phyloP scores from a whole-genome alignment of 2,888 invertebrate species.

The Timema podura region DNA sequence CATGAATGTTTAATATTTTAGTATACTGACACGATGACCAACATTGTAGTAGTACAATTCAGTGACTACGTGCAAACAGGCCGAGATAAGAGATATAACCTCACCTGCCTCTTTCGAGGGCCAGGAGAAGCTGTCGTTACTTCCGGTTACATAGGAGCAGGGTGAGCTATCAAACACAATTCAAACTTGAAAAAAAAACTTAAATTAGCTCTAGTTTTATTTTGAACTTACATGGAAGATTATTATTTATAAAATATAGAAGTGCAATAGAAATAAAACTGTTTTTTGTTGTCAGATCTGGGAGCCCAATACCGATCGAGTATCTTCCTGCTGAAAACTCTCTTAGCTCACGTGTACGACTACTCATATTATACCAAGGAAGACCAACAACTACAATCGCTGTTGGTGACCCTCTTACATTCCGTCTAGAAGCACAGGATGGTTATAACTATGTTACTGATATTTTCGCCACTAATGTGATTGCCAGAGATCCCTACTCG shows the following conservation, averaged over 20 bases:
- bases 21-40: conserved; percentile 91
- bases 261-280: conserved; percentile 37
- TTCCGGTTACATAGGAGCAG: conserved; percentile 87
- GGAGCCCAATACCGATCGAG: conserved; percentile 89
- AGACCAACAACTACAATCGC: conserved; percentile 90
- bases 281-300: conserved; percentile 59
- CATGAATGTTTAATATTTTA: conserved; percentile 42
- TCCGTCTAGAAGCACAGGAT: conserved; percentile 83
- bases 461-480: conserved; percentile 89
- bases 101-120: conserved; percentile 88
- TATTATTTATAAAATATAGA: background rate
- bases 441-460: conserved; percentile 84
- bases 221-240: too few relatives aligned
- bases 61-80: conserved; percentile 90
- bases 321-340: conserved; percentile 89
- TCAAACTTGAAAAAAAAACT: too few relatives aligned
- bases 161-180: too few relatives aligned
- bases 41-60: conserved; percentile 90
- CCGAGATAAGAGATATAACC: conserved; percentile 83
- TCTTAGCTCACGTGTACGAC: conserved; percentile 79
- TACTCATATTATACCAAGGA: conserved; percentile 80
- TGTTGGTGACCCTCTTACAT: conserved; percentile 86
- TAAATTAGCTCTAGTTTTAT: too few relatives aligned
- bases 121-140: conserved; percentile 92
- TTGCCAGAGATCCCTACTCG: conserved; percentile 88